Evolutionary conservation across 2,888 invertebrate genomes (phyloP), one percentile per base, ranked within the genome.

Genomic region (Plutella xylostella): DNA sequence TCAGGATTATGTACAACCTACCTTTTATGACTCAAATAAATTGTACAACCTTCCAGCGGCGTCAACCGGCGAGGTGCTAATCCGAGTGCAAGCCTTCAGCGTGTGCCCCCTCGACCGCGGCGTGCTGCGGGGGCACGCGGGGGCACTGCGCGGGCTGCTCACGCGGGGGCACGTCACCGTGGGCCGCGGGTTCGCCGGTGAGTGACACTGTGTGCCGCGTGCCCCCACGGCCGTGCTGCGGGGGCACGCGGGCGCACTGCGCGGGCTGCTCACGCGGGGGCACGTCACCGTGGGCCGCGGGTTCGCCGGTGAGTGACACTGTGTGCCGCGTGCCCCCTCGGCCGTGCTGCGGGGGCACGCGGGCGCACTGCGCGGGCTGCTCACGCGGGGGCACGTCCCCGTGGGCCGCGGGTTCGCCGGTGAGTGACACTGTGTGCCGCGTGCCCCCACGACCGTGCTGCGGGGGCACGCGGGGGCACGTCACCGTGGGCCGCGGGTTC

Each of bases 31-130:
- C n/a, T n/a, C n/a, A n/a, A n/a, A n/a, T n/a, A n/a, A n/a, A n/a
- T n/a, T n/a, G n/a, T n/a, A n/a, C n/a, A n/a, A n/a, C n/a, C n/a
- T n/a, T n/a, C n/a, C n/a, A 78, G 80, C 69, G 1, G 71, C 71
- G 12, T 69, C 71, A 1, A 43, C 61, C 1, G 76, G 77, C 11
- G 84, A 85, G 42, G 76, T 84, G 2, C 47, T 84, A 15, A 54
- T 85, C 0, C 69, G 79, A 0, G 80, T 85, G 52, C 83, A 82
- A 47, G 75, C 84, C 22, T 82, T 83, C 67, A 77, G 78, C 57
- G 72, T 78, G 49, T 65, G 72, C 41, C 52, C 65, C 0, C 57
- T 63, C 2, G 84, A 85, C 63, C 65, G 82, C 21, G 60, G 66
- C 14, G 68, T 72, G 44, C 59, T 85, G 34, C 66, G 80, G 3